These are phyloP conservation scores for Orchestes rusci DNA, from an alignment of 2,888 invertebrate genomes.

Conservation along the genomic window DNA sequence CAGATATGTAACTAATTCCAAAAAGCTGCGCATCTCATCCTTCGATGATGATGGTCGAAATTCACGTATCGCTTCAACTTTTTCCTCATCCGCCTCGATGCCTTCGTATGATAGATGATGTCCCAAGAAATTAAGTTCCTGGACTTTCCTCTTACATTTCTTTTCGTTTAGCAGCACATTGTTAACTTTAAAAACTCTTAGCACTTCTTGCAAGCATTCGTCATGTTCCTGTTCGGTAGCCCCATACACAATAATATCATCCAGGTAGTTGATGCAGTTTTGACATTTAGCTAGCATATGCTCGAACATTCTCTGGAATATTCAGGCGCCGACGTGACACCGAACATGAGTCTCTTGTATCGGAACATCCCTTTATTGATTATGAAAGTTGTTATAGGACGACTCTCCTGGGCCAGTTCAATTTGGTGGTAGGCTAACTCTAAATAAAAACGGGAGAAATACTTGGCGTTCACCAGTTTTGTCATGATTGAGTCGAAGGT, in stretches of 20 bases:
- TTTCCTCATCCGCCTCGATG: conserved; percentile 24
- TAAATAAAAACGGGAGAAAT: conserved; percentile 27
- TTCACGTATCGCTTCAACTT: conserved; percentile 9
- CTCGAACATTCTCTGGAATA: conserved; percentile 32
- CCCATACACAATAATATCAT: conserved; percentile 33
- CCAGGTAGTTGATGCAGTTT: conserved; percentile 31
- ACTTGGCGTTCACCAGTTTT: conserved; percentile 30
- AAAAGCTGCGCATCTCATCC: conserved; percentile 28
- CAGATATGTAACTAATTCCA: conserved; percentile 26
- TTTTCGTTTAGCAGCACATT: conserved; percentile 21
- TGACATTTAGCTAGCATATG: conserved; percentile 30
- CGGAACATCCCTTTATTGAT: conserved; percentile 29
- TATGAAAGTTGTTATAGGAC: conserved; percentile 24
- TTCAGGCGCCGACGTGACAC: conserved; percentile 34
- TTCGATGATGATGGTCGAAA: conserved; percentile 28
- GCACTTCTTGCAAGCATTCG: conserved; percentile 11
- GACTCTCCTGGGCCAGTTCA: conserved; percentile 20
- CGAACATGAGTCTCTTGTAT: conserved; percentile 37
- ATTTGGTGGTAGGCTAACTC: conserved; percentile 32
- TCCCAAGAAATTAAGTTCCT: conserved; percentile 16
- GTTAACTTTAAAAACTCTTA: conserved; percentile 16
- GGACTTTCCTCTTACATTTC: conserved; percentile 21
- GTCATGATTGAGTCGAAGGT: conserved; percentile 29
- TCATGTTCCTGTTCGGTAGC: conserved; percentile 27
- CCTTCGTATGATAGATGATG: conserved; percentile 35